Percentiles rank a stretch among this genome's conserved stretches.
Conservation (phyloP, 2,113 vertebrate genomes). For the Pangasianodon hypophthalmus region DNA sequence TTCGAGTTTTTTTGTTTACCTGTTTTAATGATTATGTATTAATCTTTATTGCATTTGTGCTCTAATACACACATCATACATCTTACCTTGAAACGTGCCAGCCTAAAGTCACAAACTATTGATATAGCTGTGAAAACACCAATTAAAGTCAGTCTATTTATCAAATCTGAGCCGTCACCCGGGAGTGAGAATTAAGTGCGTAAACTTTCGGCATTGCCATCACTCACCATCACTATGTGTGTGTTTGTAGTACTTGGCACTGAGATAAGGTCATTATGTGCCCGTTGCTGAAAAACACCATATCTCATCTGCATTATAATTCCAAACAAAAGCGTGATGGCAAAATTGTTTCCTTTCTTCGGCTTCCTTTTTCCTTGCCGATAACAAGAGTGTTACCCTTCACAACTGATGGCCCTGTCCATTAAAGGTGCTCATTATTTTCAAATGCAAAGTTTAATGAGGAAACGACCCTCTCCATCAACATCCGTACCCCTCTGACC, state of each 20-base stretch:
- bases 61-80: neutral
- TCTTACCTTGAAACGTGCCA: neutral
- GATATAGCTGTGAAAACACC: neutral
- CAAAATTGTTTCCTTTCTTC: conserved; percentile 14
- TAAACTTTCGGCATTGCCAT: neutral
- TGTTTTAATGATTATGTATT: neutral
- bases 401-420: conserved; percentile 4
- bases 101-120: neutral
- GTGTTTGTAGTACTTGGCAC: too few relatives aligned
- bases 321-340: neutral
- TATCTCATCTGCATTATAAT: neutral
- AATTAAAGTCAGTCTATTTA: conserved; percentile 16
- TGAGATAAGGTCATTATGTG: conserved; percentile 19
- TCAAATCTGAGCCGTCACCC: conserved; percentile 1
- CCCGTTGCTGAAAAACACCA: neutral
- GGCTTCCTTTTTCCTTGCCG: neutral
- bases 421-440: conserved; percentile 28
- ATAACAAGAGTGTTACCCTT: conserved; percentile 32
- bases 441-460: conserved; percentile 17
- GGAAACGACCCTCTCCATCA: conserved; percentile 38
- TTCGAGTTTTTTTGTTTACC: neutral
- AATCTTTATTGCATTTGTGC: conserved; percentile 9
- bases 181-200: neutral
- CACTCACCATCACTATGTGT: neutral
- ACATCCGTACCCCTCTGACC: neutral